Evolutionary conservation across 2,888 invertebrate genomes (phyloP).

Genomic region (Drosophila merina): DNA sequence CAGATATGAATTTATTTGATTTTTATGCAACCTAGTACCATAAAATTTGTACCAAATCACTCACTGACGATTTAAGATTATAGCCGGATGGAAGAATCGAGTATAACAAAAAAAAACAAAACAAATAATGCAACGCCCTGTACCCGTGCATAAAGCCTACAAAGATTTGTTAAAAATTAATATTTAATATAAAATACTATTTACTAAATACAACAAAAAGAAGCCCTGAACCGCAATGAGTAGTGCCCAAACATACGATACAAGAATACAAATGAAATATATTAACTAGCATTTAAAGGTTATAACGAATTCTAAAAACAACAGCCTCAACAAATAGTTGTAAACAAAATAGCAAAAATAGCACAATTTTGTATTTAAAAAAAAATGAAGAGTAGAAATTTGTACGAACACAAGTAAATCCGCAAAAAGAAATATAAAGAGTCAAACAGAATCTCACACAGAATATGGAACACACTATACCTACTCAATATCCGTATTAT

Average conservation of each 20-base stretch:
- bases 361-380: conserved; percentile 64
- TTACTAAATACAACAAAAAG: conserved; percentile 63
- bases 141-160: conserved; percentile 76
- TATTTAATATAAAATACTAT: conserved; percentile 64
- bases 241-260: conserved; percentile 68
- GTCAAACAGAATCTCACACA: conserved; percentile 17
- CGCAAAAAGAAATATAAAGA: conserved; percentile 17
- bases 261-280: conserved; percentile 55
- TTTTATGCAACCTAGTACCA: conserved; percentile 72
- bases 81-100: conserved; percentile 21
- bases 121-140: conserved; percentile 72
- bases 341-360: conserved; percentile 65
- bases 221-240: conserved; percentile 76
- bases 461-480: conserved; percentile 27
- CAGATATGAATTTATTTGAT: conserved; percentile 18
- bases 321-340: conserved; percentile 65
- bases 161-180: conserved; percentile 63
- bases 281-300: conserved; percentile 71
- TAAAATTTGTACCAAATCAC: conserved; percentile 73
- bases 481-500: conserved; percentile 34
- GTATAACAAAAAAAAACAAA: conserved; percentile 27
- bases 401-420: conserved; percentile 36
- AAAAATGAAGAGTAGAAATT: conserved; percentile 30
- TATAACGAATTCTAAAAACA: conserved; percentile 68
- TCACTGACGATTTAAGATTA: conserved; percentile 37